Evolutionary conservation across 2,113 vertebrate genomes (phyloP).

Genomic region (Okapia johnstoni): DNA sequence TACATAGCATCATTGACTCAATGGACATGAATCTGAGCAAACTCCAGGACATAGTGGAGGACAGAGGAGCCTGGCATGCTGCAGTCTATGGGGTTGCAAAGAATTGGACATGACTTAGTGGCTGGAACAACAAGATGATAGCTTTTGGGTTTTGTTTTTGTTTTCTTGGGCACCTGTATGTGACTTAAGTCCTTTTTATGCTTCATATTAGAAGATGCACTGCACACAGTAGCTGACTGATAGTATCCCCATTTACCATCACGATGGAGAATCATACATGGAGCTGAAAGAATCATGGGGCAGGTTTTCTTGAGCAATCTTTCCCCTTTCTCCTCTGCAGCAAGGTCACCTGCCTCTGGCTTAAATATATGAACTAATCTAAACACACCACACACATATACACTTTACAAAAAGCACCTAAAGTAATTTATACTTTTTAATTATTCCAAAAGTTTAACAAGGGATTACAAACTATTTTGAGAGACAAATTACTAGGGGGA

Average conservation of each 20-base stretch:
- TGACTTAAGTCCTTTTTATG: background rate
- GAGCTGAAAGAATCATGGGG: background rate
- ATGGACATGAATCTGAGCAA: background rate
- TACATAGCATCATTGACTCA: background rate
- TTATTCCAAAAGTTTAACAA: slow-evolving; percentile 21
- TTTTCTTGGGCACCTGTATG: background rate
- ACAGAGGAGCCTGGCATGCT: background rate
- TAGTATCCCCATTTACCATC: background rate
- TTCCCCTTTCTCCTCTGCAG: background rate
- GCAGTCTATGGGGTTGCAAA: background rate
- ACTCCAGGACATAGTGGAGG: background rate
- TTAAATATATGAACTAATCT: background rate
- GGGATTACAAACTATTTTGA: background rate
- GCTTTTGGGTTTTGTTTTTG: background rate
- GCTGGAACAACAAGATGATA: background rate
- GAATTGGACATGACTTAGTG: background rate
- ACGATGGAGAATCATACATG: background rate
- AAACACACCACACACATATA: background rate
- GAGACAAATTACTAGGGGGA: background rate
- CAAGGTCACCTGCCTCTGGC: background rate
- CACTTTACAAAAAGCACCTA: background rate
- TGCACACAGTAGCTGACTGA: background rate
- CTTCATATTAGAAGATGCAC: background rate
- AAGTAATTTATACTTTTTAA: slow-evolving; percentile 20
- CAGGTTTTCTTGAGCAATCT: background rate